phyloP scores from a whole-genome alignment of 2,888 invertebrate genomes.

The Mimumesa dahlbomi region DNA sequence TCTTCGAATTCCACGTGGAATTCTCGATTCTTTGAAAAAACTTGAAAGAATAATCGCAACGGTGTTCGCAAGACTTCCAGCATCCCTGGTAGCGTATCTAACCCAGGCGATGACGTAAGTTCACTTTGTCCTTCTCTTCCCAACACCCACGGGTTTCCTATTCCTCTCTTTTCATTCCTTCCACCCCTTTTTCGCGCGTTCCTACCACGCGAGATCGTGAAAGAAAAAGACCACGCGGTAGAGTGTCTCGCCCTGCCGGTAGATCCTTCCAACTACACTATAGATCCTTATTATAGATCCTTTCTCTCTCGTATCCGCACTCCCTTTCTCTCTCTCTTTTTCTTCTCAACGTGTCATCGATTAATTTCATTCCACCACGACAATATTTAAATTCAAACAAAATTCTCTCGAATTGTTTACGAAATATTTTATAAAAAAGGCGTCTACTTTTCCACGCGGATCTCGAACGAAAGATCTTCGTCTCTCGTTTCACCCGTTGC shows the following conservation, averaged over 20 bases:
- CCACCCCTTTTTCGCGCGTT: slow-evolving; percentile 44
- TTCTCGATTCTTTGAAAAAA: background rate
- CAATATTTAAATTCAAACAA: too few species aligned
- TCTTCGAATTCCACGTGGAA: background rate
- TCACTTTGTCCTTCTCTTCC: slow-evolving; percentile 21
- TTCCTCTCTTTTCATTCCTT: slow-evolving; percentile 17
- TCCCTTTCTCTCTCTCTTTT: background rate
- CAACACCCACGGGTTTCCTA: slow-evolving; percentile 20
- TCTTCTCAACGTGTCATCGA: background rate
- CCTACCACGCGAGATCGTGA: background rate
- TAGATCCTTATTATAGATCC: slow-evolving; percentile 17
- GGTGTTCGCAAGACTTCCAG: background rate
- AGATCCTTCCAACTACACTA: slow-evolving; percentile 11
- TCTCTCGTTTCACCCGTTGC: background rate
- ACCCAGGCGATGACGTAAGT: slow-evolving; percentile 74
- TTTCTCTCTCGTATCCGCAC: slow-evolving; percentile 10
- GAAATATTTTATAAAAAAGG: too few species aligned
- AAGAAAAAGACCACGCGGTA: slow-evolving; percentile 13
- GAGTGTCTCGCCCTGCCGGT: slow-evolving; percentile 34
- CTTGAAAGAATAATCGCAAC: slow-evolving; percentile 2
- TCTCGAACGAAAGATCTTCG: too few species aligned
- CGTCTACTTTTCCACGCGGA: too few species aligned
- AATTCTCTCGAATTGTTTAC: too few species aligned
- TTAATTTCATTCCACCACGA: background rate
- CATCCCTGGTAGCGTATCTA: slow-evolving; percentile 40